Evolutionary conservation across 2,113 vertebrate species (phyloP).

Genomic region (Nansenia antarctica): DNA sequence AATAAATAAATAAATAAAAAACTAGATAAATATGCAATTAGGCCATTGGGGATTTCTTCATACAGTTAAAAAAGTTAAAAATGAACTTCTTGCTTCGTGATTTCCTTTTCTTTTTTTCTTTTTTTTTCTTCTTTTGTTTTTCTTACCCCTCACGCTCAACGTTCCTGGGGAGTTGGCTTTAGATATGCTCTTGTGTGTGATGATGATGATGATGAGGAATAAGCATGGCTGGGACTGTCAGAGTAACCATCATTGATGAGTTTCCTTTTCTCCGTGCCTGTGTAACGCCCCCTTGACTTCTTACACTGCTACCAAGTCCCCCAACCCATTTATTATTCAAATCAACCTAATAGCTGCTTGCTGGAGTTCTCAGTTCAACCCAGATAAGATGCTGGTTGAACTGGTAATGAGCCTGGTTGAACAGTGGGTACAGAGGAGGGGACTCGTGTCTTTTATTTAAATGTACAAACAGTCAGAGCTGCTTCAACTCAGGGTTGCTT

Average conservation of each 20-base stretch:
- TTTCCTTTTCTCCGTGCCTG: neutral
- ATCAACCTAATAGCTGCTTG: constrained; percentile 29
- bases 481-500: neutral
- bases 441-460: neutral
- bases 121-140: neutral
- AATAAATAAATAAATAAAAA: neutral
- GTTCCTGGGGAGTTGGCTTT: constrained; percentile 8
- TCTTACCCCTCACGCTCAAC: neutral
- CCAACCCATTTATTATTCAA: constrained; percentile 52
- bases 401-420: constrained; percentile 3
- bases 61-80: neutral
- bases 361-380: constrained; percentile 37
- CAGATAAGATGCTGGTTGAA: constrained; percentile 32
- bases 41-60: neutral
- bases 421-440: neutral
- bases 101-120: constrained; percentile 14
- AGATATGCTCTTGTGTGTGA: constrained; percentile 12
- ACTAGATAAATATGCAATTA: neutral
- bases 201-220: constrained; percentile 36
- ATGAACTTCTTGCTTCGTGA: neutral
- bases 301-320: constrained; percentile 20
- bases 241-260: constrained; percentile 8
- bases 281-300: constrained; percentile 3
- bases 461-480: neutral
- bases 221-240: constrained; percentile 15